These are phyloP conservation scores for Setipinna tenuifilis DNA, from an alignment of 2,797 vertebrate species.

Conservation along the genomic window DNA sequence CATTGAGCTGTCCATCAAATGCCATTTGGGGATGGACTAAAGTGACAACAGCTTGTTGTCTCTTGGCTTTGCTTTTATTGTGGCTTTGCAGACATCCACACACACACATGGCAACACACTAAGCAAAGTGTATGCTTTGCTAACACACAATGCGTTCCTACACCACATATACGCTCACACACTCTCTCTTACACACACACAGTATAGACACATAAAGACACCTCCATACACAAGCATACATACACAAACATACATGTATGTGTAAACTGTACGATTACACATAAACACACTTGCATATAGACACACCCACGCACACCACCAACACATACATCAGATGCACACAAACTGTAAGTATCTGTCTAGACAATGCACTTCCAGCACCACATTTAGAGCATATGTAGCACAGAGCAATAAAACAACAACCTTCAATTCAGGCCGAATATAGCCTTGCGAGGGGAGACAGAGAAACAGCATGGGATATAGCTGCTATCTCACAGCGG, in stretches of 20 bases:
- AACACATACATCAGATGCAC: background rate
- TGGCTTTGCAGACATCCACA: background rate
- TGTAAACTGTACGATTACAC: too few species aligned
- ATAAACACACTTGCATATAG: slow-evolving; percentile 9
- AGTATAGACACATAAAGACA: too few species aligned
- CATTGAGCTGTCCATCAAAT: slow-evolving; percentile 49
- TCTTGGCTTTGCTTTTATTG: background rate
- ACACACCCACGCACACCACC: background rate
- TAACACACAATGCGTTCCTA: too few species aligned
- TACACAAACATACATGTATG: too few species aligned
- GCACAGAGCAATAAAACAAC: slow-evolving; percentile 7
- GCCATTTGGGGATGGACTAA: slow-evolving; percentile 20
- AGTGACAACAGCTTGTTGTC: background rate
- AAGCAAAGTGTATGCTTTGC: too few species aligned
- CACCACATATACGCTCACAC: too few species aligned
- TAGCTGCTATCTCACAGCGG: slow-evolving; percentile 4
- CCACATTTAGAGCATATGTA: background rate
- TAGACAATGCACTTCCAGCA: slow-evolving; percentile 9
- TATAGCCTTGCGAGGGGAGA: background rate
- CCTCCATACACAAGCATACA: too few species aligned
- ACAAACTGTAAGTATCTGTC: background rate
- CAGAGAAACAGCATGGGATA: background rate
- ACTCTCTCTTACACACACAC: too few species aligned
- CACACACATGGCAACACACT: background rate
- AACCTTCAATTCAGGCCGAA: background rate